A percentile compares a stretch with the other conserved stretches of the same genome.
Evolutionary conservation across 2,888 invertebrate genomes (phyloP).

Genomic region (Phyllotreta cruciferae): DNA sequence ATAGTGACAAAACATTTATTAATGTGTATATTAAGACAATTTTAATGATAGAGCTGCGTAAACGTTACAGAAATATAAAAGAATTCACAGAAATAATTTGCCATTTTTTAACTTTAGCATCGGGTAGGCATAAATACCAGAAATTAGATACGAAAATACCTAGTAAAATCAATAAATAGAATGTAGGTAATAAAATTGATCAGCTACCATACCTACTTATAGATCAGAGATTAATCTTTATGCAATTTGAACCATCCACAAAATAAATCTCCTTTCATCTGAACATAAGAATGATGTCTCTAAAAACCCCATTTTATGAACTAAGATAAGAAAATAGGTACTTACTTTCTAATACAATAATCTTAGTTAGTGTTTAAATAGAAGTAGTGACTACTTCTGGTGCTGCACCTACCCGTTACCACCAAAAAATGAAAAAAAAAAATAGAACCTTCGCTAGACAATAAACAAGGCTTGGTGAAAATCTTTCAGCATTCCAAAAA

Average conservation of each 20-base stretch:
- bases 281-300: background rate
- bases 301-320: background rate
- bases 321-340: background rate
- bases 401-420: conserved; percentile 33
- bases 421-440: conserved; percentile 32
- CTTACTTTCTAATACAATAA: conserved; percentile 7
- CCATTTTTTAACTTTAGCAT: conserved; percentile 21
- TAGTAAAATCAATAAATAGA: background rate
- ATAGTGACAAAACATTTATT: conserved; percentile 62
- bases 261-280: too few species aligned
- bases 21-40: conserved; percentile 60
- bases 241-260: background rate
- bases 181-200: too few species aligned
- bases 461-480: conserved; percentile 49
- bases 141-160: conserved; percentile 17
- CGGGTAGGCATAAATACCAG: conserved; percentile 28
- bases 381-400: conserved; percentile 9
- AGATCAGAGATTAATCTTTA: background rate
- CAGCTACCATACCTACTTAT: too few species aligned
- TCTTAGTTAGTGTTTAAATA: background rate
- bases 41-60: conserved; percentile 52
- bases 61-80: conserved; percentile 52
- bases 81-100: conserved; percentile 47
- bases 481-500: conserved; percentile 36
- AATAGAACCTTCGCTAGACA: conserved; percentile 53